Evolutionary conservation across 2,113 vertebrate genomes (phyloP).

Genomic region (Cochlearius cochlearius): DNA sequence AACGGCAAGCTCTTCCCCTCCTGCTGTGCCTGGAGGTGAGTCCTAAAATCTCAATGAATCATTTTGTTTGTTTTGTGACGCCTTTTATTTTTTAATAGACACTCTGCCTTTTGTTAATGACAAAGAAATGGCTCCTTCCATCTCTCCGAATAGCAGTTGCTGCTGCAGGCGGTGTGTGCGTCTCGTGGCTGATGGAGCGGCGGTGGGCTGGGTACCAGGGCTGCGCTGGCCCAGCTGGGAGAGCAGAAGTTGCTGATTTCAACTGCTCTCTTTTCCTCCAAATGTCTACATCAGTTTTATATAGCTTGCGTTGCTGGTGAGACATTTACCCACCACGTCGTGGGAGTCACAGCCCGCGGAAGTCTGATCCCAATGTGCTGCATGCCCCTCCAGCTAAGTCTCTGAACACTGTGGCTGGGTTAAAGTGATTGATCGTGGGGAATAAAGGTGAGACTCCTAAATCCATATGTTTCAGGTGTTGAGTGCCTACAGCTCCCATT

Average conservation of each 20-base stretch:
- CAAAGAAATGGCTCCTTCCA: slow-evolving; percentile 36
- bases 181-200: background rate
- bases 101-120: slow-evolving; percentile 43
- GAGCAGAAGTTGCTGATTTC: background rate
- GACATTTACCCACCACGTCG: background rate
- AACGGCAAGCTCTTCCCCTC: slow-evolving; percentile 36
- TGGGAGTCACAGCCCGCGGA: background rate
- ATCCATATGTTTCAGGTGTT: background rate
- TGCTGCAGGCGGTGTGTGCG: background rate
- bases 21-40: slow-evolving; percentile 56
- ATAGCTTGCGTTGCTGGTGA: background rate
- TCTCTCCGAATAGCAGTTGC: background rate
- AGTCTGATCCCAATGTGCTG: background rate
- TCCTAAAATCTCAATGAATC: slow-evolving; percentile 59
- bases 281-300: background rate
- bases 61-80: slow-evolving; percentile 27
- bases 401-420: background rate
- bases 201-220: background rate
- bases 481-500: background rate
- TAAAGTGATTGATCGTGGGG: background rate
- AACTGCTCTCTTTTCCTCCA: background rate
- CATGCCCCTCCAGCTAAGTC: background rate
- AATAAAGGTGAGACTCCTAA: background rate
- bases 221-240: rapidly evolving
- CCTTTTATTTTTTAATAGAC: slow-evolving; percentile 50